Conservation (phyloP, 2,113 vertebrate genomes). For the Zapornia atra region DNA sequence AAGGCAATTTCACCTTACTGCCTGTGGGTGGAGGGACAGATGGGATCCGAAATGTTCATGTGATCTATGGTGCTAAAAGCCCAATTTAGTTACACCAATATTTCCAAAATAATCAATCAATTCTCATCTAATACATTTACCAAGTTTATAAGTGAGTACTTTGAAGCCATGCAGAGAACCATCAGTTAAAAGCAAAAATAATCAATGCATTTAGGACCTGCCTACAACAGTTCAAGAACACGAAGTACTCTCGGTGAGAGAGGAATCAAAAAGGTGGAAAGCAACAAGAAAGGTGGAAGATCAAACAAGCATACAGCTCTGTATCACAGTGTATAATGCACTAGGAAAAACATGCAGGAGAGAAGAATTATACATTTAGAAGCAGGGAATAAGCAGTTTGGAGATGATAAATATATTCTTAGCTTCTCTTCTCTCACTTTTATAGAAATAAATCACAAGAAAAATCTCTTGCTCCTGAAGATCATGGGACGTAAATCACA, state of each 20-base stretch:
- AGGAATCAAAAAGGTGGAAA: not conserved
- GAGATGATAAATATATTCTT: slow-evolving; percentile 50
- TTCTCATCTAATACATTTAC: not conserved
- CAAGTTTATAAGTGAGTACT: not conserved
- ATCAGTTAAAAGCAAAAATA: not conserved
- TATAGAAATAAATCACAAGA: slow-evolving; percentile 31
- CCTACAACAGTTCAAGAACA: not conserved
- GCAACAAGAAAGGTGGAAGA: not conserved
- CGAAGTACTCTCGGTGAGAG: not conserved
- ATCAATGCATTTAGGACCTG: not conserved
- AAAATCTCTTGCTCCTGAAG: slow-evolving; percentile 14
- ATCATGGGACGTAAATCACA: slow-evolving; percentile 12
- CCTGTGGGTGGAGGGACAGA: not conserved
- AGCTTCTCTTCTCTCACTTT: slow-evolving; percentile 26
- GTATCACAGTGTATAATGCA: not conserved
- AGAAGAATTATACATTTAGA: slow-evolving; percentile 9
- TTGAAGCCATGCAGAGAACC: not conserved
- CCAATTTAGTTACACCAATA: not conserved
- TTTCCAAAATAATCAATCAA: not conserved
- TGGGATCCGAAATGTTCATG: not conserved
- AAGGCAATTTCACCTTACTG: not conserved
- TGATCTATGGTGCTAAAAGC: not conserved
- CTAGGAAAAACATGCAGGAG: not conserved
- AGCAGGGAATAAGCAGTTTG: slow-evolving; percentile 13
- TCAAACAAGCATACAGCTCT: not conserved